A percentile compares a stretch with the other conserved stretches of the same genome.
phyloP scores from a whole-genome alignment of 2,113 vertebrate genomes.

The Anthoscopus minutus region DNA sequence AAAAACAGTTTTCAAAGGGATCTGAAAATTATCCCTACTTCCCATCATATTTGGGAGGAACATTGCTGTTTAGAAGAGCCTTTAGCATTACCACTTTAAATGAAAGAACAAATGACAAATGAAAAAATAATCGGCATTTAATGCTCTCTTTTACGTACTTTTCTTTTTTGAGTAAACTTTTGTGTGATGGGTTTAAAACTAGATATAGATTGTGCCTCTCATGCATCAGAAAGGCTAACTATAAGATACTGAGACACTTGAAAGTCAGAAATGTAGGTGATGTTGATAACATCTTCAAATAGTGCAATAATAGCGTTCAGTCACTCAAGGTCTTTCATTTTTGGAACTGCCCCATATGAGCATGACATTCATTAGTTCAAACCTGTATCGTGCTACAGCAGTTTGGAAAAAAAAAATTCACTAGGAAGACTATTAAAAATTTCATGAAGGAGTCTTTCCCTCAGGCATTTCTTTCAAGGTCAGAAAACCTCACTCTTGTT shows the following conservation, averaged over 20 bases:
- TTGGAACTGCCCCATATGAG: slow-evolving; percentile 54
- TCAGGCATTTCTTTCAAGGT: slow-evolving; percentile 51
- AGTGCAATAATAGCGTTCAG: slow-evolving; percentile 1
- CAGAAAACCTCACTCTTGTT: slow-evolving; percentile 15
- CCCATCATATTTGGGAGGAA: not conserved
- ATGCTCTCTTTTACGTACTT: not conserved
- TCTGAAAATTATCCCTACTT: not conserved
- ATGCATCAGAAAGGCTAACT: not conserved
- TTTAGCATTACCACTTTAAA: not conserved
- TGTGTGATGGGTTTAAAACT: not conserved
- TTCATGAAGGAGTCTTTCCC: slow-evolving; percentile 42
- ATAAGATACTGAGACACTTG: slow-evolving; percentile 11
- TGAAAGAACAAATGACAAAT: not conserved
- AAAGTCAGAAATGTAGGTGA: slow-evolving; percentile 64
- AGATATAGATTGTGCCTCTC: not conserved
- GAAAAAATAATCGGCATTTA: not conserved
- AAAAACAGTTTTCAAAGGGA: not conserved
- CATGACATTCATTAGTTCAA: slow-evolving; percentile 47
- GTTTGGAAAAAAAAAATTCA: not conserved
- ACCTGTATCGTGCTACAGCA: not conserved
- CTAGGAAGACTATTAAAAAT: slow-evolving; percentile 33
- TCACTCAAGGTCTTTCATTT: slow-evolving; percentile 58
- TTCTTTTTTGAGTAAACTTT: not conserved
- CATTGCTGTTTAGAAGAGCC: not conserved
- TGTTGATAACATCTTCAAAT: not conserved